Conservation (phyloP, 2,113 vertebrate genomes). For the Hippolais icterina region DNA sequence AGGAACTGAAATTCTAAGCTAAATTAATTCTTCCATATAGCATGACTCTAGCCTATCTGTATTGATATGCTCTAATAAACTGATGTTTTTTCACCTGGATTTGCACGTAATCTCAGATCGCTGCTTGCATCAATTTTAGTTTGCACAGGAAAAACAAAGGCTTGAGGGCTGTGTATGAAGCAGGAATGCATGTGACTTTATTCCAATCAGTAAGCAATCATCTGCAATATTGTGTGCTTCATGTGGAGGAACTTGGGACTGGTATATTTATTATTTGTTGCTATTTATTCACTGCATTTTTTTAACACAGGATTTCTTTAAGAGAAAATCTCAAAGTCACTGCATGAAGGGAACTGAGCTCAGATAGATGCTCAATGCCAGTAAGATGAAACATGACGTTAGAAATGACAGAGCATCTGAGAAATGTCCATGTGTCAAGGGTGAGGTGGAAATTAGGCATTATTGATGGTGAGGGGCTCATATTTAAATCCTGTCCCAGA, state of each 20-base stretch:
- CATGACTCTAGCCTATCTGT: background rate
- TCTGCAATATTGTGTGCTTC: background rate
- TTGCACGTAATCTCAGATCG: background rate
- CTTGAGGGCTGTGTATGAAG: fast-evolving
- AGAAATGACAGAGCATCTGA: background rate
- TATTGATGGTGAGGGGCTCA: background rate
- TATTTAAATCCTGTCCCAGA: background rate
- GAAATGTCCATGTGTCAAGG: background rate
- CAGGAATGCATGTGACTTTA: background rate
- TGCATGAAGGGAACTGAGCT: background rate
- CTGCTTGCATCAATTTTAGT: background rate
- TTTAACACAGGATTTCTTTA: background rate
- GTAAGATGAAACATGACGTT: background rate
- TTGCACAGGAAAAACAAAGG: background rate
- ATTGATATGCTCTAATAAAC: background rate
- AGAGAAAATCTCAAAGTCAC: background rate
- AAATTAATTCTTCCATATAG: background rate
- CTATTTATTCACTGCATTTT: background rate
- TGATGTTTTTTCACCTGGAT: background rate
- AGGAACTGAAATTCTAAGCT: background rate
- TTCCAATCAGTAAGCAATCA: background rate
- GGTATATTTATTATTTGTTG: background rate
- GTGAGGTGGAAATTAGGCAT: background rate
- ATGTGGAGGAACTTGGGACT: background rate
- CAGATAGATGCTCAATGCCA: background rate